These are phyloP conservation scores for Heloderma charlesbogerti DNA, from an alignment of 2,113 vertebrate genomes.

Conservation along the genomic window DNA sequence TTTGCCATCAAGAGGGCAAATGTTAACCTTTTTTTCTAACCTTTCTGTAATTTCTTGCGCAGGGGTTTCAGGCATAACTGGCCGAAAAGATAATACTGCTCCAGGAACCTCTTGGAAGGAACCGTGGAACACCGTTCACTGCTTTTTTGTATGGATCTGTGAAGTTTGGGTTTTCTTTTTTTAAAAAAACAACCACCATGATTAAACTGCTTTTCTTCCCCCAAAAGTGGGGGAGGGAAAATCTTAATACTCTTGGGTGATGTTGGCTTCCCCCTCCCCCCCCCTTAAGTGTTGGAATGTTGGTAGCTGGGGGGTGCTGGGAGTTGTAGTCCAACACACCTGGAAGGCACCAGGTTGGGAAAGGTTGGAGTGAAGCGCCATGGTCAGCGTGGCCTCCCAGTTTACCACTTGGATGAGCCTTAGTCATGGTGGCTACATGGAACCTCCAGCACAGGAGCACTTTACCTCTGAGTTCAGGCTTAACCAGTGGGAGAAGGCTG, in stretches of 20 bases:
- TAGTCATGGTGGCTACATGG: no score
- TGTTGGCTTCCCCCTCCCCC: not conserved
- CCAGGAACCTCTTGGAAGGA: slow-evolving; percentile 1
- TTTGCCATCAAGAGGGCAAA: not conserved
- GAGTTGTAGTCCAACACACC: no score
- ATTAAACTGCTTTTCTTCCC: slow-evolving; percentile 71
- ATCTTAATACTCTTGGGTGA: slow-evolving; percentile 5
- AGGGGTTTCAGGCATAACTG: slow-evolving; percentile 91
- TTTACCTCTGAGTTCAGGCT: no score
- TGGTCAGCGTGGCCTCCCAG: no score
- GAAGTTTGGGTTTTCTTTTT: not conserved
- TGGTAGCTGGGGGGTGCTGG: no score
- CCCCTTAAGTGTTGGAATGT: not conserved
- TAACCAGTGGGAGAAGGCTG: no score
- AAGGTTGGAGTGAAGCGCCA: no score
- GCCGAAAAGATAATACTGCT: slow-evolving; percentile 89
- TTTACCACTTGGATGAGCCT: no score
- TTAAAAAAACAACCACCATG: slow-evolving; percentile 31
- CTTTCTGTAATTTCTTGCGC: slow-evolving; percentile 59
- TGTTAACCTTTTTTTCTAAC: not conserved
- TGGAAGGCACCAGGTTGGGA: no score
- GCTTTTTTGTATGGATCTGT: slow-evolving; percentile 72
- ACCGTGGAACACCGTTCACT: slow-evolving; percentile 1
- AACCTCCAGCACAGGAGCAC: no score
- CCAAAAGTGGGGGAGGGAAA: slow-evolving; percentile 17